Evolutionary conservation across 2,888 invertebrate species (phyloP), one percentile per base, ranked within the genome.

Genomic region (Scotopteryx bipunctaria): DNA sequence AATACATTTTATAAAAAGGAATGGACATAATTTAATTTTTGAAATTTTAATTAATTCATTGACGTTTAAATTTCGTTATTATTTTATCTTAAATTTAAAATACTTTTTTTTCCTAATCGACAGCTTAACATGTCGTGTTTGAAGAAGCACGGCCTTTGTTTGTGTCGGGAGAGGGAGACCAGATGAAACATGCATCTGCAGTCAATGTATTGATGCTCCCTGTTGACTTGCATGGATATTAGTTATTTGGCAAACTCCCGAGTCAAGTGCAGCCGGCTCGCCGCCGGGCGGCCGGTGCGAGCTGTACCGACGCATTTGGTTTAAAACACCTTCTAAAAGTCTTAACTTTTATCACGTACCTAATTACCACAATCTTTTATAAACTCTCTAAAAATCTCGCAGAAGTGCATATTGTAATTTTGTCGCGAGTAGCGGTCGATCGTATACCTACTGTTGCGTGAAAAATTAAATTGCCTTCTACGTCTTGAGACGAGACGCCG

Each of bases 1-100:
- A 63, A 67, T 62, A 71, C 49, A 67, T 71, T 73, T n/a, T 74
- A 76, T 71, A 63, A 75, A 71, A 77, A 78, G 77, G 76, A 79
- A 76, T 81, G 81, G 81, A 83, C 81, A 81, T 71, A 72, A n/a
- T 72, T 73, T 50, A 69, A 66, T 69, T 70, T 61, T 68, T 65
- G 61, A 73, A 65, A 55, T 38, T 43, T 59, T 45, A 43, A 41
- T 40, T 45, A 68, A 67, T 69, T 67, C 57, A 73, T 74, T 75
- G 68, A 76, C 68, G 63, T 69, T 64, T n/a, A n/a, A 65, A 71
- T 61, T 76, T 74, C 68, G 71, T 75, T 27, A 9, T 51, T 52
- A 33, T 38, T 68, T 57, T 66, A 64, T 60, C 66, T 71, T 72
- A 71, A 69, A 65, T 68, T 66, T 68, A 61, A 71, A 69, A 63